Evolutionary conservation across 2,113 vertebrate species (phyloP), one percentile per base, ranked within the genome.

Genomic region (Gymnorhina tibicen): DNA sequence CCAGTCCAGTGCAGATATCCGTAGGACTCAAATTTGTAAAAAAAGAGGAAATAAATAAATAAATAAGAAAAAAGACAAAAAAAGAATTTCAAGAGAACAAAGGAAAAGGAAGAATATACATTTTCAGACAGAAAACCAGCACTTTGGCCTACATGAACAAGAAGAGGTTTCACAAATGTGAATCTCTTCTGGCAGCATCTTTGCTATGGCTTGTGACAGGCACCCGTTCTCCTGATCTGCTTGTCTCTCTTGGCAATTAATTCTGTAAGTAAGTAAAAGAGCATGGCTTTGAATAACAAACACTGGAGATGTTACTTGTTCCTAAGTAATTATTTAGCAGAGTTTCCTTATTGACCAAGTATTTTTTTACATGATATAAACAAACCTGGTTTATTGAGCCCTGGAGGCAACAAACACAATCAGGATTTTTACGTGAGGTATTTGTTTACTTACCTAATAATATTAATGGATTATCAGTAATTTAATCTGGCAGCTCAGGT

Each of bases 321-420:
- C 62, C 64, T 86, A 92, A 93, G 92, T 55, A 80, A 82, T 81
- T 82, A 93, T 60, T 55, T 87, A 92, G 37, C 81, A 63, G 26
- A 79, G 52, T 72, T 97, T 89, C 86, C 58, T 94, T 97, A 95
- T 85, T 95, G 92, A 96, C 72, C 46, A 88, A 93, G 95, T 97
- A 95, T 93, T 95, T 97, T 95, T 93, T 32, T 72, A 72, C 74
- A 77, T 63, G 17, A 50, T 91, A 91, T 79, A 97, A 97, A 91
- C 86, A 95, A 89, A 66, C 19, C 9, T 35, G 37, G 12, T 32
- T 94, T 78, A 41, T 74, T 79, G 73, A 89, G n/a, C 33, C 91
- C 53, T 78, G 69, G 90, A 92, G 47, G n/a, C 60, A 91, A 85
- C 55, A 62, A 49, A 81, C 26, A 83, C 10, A 32, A 47, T 67